phyloP scores from a whole-genome alignment of 2,888 invertebrate genomes.

The Amiota minor region DNA sequence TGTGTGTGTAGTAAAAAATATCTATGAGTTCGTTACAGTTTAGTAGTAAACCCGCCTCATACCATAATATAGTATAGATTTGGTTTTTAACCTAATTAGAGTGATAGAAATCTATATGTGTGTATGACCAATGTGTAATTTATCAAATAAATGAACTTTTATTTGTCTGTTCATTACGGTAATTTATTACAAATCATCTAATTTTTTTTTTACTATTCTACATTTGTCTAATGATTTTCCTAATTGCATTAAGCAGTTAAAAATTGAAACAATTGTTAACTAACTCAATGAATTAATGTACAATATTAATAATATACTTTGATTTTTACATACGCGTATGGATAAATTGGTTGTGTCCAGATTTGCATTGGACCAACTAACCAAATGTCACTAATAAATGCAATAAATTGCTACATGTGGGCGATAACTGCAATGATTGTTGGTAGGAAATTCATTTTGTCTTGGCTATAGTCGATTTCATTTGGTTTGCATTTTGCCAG shows the following conservation, averaged over 20 bases:
- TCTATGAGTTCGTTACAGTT: no score
- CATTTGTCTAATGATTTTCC: no score
- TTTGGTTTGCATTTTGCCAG: background rate
- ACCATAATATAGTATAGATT: background rate
- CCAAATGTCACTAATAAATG: constrained; percentile 15
- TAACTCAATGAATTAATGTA: no score
- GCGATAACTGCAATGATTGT: constrained; percentile 29
- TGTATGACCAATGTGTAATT: background rate
- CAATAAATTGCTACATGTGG: constrained; percentile 19
- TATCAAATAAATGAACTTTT: constrained; percentile 7
- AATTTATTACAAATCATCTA: constrained; percentile 7
- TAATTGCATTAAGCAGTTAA: no score
- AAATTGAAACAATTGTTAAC: no score
- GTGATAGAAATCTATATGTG: background rate
- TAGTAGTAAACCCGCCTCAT: no score
- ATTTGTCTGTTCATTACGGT: background rate
- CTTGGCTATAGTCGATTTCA: no score
- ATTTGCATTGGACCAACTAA: no score
- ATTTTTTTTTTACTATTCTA: background rate
- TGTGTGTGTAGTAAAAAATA: no score
- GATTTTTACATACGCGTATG: no score
- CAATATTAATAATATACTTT: no score
- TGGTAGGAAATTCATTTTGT: constrained; percentile 16
- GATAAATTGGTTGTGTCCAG: no score
- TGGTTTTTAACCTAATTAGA: constrained; percentile 8